These are phyloP conservation scores for Halocaridina rubra DNA, from an alignment of 2,888 invertebrate species.

Conservation along the genomic window DNA sequence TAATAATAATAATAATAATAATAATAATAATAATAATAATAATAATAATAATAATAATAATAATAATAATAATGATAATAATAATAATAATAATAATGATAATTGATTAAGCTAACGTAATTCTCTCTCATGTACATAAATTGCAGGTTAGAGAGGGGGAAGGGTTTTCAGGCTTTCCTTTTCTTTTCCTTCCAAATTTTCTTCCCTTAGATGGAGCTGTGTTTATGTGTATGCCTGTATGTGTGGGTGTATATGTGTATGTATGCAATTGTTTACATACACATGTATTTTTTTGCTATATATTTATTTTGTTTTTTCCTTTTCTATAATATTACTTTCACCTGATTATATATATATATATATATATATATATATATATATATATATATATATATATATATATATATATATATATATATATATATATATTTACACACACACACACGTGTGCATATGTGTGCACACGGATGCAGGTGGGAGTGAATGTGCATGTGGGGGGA, in stretches of 20 bases:
- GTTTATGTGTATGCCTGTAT: neutral
- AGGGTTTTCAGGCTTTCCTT: too few species aligned
- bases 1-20: too few species aligned
- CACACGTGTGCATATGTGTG: neutral
- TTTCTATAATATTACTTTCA: neutral
- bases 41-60: too few species aligned
- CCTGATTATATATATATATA: neutral
- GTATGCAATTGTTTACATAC: neutral
- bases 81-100: too few species aligned
- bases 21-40: too few species aligned
- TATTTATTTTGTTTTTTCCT: neutral
- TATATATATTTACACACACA: neutral
- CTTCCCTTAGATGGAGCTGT: too few species aligned
- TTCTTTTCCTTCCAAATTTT: too few species aligned
- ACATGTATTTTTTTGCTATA: neutral
- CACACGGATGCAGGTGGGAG: neutral
- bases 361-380: neutral
- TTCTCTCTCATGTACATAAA: too few species aligned
- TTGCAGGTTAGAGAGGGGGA: too few species aligned
- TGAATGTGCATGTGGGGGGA: neutral
- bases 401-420: neutral
- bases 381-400: neutral
- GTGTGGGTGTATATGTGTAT: neutral
- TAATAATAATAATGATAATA: too few species aligned
- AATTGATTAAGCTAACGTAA: too few species aligned